Evolutionary conservation across 2,113 vertebrate genomes (phyloP), one percentile per base, ranked within the genome.

Genomic region (Calyptomena viridis): DNA sequence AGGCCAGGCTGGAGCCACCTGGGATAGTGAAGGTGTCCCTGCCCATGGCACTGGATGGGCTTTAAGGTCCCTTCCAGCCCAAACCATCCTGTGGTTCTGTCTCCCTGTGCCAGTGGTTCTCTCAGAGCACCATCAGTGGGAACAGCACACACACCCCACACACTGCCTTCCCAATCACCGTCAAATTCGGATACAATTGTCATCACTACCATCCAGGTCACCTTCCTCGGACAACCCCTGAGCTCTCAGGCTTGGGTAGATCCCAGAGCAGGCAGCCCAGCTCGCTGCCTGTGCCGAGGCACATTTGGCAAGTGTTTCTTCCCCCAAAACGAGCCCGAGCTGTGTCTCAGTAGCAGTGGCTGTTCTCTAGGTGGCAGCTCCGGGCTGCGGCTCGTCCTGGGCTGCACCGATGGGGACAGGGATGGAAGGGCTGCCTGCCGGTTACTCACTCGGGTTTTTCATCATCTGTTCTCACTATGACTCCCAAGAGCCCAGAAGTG

Each of bases 291-390:
- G 44, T 2, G 50, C 58, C 24, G 59, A 50, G 28, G 10, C n/a
- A n/a, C n/a, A n/a, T n/a, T 28, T 21, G 37, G 46, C 67, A 2
- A 14, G 62, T 0, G 3, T 12, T 67, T 22, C 25, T 17, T 5
- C 30, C n/a, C 39, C 8, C 0, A 20, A 35, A 25, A 9, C 0
- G 5, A 33, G 53, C 28, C 2, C 3, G 4, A 31, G 46, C 6
- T 5, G 13, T 7, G n/a, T 0, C 27, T 25, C 20, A 21, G 14
- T 59, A 52, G 27, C 92, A 1, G 17, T 3, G 35, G 28, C 12
- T 7, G 56, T 3, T 93, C 96, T 87, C 69, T 95, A 96, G 96
- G 75, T 84, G 96, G 96, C 96, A 93, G 78, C 85, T 40, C 87
- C 7, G 20, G 87, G 31, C 74, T 13, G 53, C 67, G 5, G 24